Evolutionary conservation across 2,113 vertebrate genomes (phyloP), one percentile per base, ranked within the genome.

Genomic region (Spea bombifrons): DNA sequence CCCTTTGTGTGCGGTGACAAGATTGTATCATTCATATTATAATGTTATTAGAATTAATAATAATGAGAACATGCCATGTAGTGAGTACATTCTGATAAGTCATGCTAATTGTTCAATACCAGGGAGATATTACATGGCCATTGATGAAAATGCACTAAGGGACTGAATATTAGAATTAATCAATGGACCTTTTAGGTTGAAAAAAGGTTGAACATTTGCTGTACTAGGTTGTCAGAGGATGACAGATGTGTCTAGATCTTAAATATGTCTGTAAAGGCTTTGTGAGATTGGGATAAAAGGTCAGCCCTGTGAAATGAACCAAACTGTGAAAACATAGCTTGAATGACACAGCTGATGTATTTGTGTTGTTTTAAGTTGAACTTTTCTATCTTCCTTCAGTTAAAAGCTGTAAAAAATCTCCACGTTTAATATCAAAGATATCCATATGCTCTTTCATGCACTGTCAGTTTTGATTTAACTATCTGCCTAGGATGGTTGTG

Each of bases 311-410:
- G 77, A 73, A 80, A 59, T 80, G 77, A 80, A 80, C 77, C 77
- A 73, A 80, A 73, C 71, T 73, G 77, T 73, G 52, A 80, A 80
- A 80, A 80, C 70, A 80, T 80, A 67, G 71, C 63, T 73, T 80
- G 77, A 80, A 73, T 80, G 77, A 80, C 77, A 73, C 71, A 73
- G 71, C 69, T 80, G 77, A 80, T 80, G 77, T 72, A 80, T 80
- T 80, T 80, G 63, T 80, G 77, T 80, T 80, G 71, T 80, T 64
- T 73, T 80, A 73, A 61, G 77, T 49, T 73, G 77, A 80, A 73
- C 70, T 80, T 80, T 80, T 72, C 77, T 80, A 80, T 73, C 77
- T 67, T 59, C 16, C 30, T 80, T 73, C 71, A 43, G 71, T 80
- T 80, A 80, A 80, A 80, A 73, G 71, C 77, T 80, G 71, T 73